Base-by-base conservation (phyloP, 2,888 invertebrate genomes). In the Carterocephalus palaemon region DNA sequence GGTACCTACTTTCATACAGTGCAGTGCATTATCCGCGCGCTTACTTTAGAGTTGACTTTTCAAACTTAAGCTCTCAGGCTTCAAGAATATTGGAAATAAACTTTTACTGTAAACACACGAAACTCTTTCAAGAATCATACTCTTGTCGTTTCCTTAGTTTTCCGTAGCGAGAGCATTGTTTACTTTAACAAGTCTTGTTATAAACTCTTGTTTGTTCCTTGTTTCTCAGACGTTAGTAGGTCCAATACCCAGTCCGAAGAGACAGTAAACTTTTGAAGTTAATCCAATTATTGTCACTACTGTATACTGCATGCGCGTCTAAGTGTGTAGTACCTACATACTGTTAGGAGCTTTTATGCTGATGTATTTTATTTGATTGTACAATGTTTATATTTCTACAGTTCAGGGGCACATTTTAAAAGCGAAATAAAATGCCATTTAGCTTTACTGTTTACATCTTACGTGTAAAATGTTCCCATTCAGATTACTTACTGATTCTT, bases 131-230 rank as follows among this genome's bases (percentile, higher is more conserved):
- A 22, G 43, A 43, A 43, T 43, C 43, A 43, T 43, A 43, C 36
- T 29, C 43, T 43, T 36, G 36, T 36, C 22, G 43, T 36, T 42
- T 28, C 26, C 17, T 9, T 28, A 42, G 15, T 28, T 20, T 36
- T 36, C 43, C 36, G 34, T 29, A 33, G 26, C 33, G 15, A 15
- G 17, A 43, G 36, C 36, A 43, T 36, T 43, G 43, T 43, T 43
- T 43, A 43, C 43, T 43, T 43, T 43, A 43, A 43, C 36, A 36
- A 36, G 43, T 43, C 43, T 43, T 43, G 43, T 43, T 43, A 36
- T 43, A 43, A 43, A 43, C 43, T 43, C 42, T 42, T 34, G 42
- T 42, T 43, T 43, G 36, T 34, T 34, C 15, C 34, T 43, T 36
- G 36, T 36, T 28, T 43, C 36, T 36, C 16, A 29, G 36, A 43